phyloP scores from a whole-genome alignment of 1,140 invertebrate genomes.

The Kradibia gibbosae region DNA sequence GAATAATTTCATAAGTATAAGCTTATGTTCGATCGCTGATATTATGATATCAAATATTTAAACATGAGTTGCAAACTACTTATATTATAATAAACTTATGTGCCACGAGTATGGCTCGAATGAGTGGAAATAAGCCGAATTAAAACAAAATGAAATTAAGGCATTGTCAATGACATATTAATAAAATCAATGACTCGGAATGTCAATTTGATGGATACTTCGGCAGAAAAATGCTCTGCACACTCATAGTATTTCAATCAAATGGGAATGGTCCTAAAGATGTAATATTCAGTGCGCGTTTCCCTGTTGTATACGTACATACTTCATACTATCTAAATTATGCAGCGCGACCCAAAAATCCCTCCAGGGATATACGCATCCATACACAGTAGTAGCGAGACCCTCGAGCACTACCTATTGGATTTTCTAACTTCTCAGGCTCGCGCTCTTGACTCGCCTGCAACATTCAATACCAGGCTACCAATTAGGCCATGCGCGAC shows the following conservation, averaged over 20 bases:
- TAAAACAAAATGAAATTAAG: neutral
- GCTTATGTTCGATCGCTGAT: neutral
- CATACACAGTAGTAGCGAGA: neutral
- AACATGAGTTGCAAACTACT: neutral
- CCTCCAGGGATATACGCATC: constrained; percentile 33
- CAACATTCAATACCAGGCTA: constrained; percentile 31
- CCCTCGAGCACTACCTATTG: neutral
- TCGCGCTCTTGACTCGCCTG: constrained; percentile 5
- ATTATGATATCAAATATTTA: neutral
- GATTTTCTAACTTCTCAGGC: constrained; percentile 44
- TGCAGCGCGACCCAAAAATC: constrained; percentile 45
- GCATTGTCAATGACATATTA: neutral
- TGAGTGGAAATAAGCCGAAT: neutral
- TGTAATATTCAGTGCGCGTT: constrained; percentile 40
- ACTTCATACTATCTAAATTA: constrained; percentile 31
- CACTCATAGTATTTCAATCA: neutral
- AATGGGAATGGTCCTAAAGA: constrained; percentile 17
- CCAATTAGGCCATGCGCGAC: constrained; percentile 31
- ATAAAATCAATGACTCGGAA: neutral
- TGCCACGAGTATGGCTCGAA: neutral
- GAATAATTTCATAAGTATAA: neutral
- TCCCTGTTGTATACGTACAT: neutral
- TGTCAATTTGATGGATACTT: neutral
- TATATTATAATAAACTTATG: too few relatives aligned
- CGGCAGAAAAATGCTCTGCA: neutral